Conservation (phyloP, 35 echinoderm and acorn worm species). For the Heliocidaris tuberculata region DNA sequence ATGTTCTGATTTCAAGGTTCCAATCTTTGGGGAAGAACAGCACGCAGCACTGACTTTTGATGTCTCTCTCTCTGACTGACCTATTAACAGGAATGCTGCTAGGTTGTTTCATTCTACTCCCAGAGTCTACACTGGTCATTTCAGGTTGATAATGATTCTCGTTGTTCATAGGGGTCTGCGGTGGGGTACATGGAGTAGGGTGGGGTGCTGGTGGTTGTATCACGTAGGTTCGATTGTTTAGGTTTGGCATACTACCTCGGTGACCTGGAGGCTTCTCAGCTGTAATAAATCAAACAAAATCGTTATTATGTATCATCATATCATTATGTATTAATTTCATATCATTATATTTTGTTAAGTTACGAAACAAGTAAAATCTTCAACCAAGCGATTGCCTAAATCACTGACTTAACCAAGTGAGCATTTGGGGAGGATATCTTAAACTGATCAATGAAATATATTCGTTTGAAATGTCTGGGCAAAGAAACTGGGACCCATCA, state of each 20-base stretch:
- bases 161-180: slow-evolving; percentile 8
- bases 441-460: neutral
- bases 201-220: slow-evolving; percentile 2
- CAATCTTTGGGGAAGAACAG: no score
- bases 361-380: neutral
- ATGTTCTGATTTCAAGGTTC: no score
- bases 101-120: slow-evolving; percentile 54
- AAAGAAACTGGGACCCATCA: neutral
- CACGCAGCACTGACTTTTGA: no score
- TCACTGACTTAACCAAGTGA: neutral
- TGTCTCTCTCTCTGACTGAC: neutral
- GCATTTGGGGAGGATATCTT: neutral
- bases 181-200: slow-evolving; percentile 40
- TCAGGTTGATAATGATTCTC: slow-evolving; percentile 28
- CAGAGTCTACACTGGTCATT: neutral
- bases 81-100: slow-evolving; percentile 57
- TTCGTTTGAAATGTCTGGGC: neutral
- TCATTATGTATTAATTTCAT: neutral
- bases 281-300: neutral
- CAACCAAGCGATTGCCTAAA: neutral
- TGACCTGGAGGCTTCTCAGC: slow-evolving; percentile 55
- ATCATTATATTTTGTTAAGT: neutral
- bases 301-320: neutral
- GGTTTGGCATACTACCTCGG: slow-evolving; percentile 59
- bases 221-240: slow-evolving; percentile 51